Evolutionary conservation across 1,140 invertebrate species (phyloP).

Genomic region (Drosophila kohkoa): DNA sequence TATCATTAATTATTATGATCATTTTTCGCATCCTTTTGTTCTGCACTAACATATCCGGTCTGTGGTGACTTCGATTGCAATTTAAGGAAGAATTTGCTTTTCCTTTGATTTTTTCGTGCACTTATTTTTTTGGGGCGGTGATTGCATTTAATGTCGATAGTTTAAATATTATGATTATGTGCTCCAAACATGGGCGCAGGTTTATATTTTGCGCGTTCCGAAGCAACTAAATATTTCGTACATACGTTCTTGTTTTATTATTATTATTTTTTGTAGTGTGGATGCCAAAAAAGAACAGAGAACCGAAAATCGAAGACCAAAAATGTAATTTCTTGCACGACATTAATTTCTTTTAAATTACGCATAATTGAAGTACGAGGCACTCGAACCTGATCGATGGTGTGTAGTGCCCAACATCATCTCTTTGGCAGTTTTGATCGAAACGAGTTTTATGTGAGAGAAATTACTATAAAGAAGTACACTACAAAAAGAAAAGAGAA

Average conservation of each 20-base stretch:
- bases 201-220: constrained; percentile 68
- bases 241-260: constrained; percentile 29
- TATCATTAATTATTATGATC: neutral
- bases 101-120: constrained; percentile 33
- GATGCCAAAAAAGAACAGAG: constrained; percentile 8
- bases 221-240: constrained; percentile 58
- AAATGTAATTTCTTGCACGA: constrained; percentile 83
- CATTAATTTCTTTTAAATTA: constrained; percentile 84
- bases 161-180: constrained; percentile 77
- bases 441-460: constrained; percentile 60
- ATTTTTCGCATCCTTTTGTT: neutral
- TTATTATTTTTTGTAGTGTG: constrained; percentile 5
- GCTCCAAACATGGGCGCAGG: constrained; percentile 48
- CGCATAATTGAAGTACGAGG: constrained; percentile 78
- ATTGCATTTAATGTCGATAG: constrained; percentile 74
- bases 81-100: constrained; percentile 18
- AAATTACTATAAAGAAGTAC: constrained; percentile 52
- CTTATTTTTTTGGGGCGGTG: constrained; percentile 40
- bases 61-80: neutral
- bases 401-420: constrained; percentile 29
- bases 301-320: constrained; percentile 55
- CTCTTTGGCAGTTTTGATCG: constrained; percentile 15
- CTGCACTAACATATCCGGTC: constrained; percentile 4
- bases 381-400: constrained; percentile 77
- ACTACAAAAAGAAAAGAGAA: constrained; percentile 1